Conservation (phyloP, 2,888 invertebrate species). For the Brachyopa scutellaris region DNA sequence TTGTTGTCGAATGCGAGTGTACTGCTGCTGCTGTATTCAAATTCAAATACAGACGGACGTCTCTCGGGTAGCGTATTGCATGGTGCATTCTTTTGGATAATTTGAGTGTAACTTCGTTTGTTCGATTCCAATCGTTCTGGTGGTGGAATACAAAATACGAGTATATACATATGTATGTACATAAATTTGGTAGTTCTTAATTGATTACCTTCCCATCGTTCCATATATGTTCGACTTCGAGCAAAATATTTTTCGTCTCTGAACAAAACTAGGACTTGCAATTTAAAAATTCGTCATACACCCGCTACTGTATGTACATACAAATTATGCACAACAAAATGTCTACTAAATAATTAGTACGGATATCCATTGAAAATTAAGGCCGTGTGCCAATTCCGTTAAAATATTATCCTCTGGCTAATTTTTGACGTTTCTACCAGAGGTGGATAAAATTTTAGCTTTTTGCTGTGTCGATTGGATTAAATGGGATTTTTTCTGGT, state of each 20-base stretch:
- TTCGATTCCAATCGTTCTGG: slow-evolving; percentile 27
- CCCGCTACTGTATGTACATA: not conserved
- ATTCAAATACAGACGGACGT: slow-evolving; percentile 31
- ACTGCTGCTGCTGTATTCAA: slow-evolving; percentile 12
- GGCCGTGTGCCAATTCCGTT: too few species aligned
- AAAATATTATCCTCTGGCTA: too few species aligned
- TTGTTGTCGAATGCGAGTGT: slow-evolving; percentile 54
- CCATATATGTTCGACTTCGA: too few species aligned
- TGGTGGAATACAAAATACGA: not conserved
- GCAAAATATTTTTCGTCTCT: not conserved
- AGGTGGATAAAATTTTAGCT: too few species aligned
- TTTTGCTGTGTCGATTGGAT: too few species aligned
- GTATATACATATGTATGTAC: not conserved
- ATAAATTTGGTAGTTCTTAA: too few species aligned
- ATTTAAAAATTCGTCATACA: slow-evolving; percentile 26
- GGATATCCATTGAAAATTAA: not conserved
- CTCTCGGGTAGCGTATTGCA: slow-evolving; percentile 48
- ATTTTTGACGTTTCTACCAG: too few species aligned
- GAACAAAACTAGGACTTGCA: not conserved
- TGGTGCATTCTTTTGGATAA: slow-evolving; percentile 67
- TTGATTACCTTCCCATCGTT: slow-evolving; percentile 37
- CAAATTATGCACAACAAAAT: slow-evolving; percentile 6
- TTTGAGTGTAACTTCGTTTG: slow-evolving; percentile 68
- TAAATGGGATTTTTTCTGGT: too few species aligned
- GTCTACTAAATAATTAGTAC: too few species aligned